Conservation (phyloP, 2,113 vertebrate species). For the Corythornis vintsioides region DNA sequence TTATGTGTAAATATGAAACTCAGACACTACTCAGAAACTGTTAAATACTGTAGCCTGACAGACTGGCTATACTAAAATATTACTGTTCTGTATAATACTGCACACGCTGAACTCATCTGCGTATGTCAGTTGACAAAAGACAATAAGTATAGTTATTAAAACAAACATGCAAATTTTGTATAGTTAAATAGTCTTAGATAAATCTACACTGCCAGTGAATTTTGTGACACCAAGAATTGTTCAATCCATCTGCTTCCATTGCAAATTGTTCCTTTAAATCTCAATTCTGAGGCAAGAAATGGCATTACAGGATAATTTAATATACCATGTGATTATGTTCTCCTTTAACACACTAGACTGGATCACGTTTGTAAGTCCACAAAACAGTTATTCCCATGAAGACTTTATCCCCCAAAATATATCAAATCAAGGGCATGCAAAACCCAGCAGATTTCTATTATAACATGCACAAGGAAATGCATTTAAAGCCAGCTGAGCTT, state of each 20-base stretch:
- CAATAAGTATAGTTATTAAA: slow-evolving; percentile 20
- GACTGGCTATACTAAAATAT: not conserved
- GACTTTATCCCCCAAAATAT: not conserved
- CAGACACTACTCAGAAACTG: not conserved
- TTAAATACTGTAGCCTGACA: not conserved
- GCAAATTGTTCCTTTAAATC: not conserved
- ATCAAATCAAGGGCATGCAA: not conserved
- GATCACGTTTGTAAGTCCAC: not conserved
- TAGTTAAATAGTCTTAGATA: slow-evolving; percentile 8
- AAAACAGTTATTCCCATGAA: not conserved
- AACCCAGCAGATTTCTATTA: not conserved
- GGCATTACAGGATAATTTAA: not conserved
- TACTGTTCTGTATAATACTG: not conserved
- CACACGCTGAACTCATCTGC: not conserved
- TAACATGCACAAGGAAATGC: not conserved
- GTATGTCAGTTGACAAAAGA: not conserved
- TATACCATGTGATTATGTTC: not conserved
- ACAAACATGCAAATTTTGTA: not conserved
- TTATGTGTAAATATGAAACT: not conserved
- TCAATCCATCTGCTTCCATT: not conserved
- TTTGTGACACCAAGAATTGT: not conserved
- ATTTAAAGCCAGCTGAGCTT: not conserved
- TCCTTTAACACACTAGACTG: not conserved
- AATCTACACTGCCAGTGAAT: not conserved
- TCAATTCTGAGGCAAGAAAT: not conserved